Percentiles rank a stretch among this genome's conserved stretches.
Evolutionary conservation across 1,140 invertebrate species (phyloP).

Genomic region (Zaprionus lachaisei): DNA sequence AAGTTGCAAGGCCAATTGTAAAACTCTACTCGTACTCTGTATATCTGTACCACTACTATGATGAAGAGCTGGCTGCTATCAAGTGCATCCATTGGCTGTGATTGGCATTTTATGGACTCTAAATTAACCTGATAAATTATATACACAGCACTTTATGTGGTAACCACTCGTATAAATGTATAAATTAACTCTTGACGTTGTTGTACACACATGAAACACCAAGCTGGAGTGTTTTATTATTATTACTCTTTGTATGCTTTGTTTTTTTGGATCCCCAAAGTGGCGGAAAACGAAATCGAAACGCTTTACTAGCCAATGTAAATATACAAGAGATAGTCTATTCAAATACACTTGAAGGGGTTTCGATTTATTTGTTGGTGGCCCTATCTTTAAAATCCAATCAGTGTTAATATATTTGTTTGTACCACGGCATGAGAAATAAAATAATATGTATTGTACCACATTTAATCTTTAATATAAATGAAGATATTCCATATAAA

Average conservation of each 20-base stretch:
- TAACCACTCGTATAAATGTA: conserved; percentile 51
- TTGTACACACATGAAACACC: conserved; percentile 40
- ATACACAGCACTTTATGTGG: conserved; percentile 61
- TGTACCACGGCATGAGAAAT: conserved; percentile 58
- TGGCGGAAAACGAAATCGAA: background rate
- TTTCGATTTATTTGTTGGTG: conserved; percentile 1
- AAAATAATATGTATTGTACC: conserved; percentile 30
- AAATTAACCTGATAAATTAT: conserved; percentile 21
- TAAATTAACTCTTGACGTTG: conserved; percentile 73
- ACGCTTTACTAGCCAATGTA: background rate
- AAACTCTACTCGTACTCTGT: conserved; percentile 24
- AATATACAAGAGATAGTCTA: background rate
- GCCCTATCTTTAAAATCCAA: background rate
- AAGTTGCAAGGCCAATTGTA: conserved; percentile 48
- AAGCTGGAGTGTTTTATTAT: conserved; percentile 15
- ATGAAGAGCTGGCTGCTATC: conserved; percentile 61
- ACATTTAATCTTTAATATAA: conserved; percentile 46
- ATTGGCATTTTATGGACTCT: conserved; percentile 36
- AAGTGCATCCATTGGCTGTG: conserved; percentile 71
- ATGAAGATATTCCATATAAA: conserved; percentile 8
- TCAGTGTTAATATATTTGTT: conserved; percentile 27
- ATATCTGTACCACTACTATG: conserved; percentile 21
- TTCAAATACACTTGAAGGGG: background rate
- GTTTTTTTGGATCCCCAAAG: background rate
- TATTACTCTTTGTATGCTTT: conserved; percentile 4